Evolutionary conservation across 2,797 vertebrate genomes (phyloP), one percentile per base, ranked within the genome.

Genomic region (Anguilla marmorata): DNA sequence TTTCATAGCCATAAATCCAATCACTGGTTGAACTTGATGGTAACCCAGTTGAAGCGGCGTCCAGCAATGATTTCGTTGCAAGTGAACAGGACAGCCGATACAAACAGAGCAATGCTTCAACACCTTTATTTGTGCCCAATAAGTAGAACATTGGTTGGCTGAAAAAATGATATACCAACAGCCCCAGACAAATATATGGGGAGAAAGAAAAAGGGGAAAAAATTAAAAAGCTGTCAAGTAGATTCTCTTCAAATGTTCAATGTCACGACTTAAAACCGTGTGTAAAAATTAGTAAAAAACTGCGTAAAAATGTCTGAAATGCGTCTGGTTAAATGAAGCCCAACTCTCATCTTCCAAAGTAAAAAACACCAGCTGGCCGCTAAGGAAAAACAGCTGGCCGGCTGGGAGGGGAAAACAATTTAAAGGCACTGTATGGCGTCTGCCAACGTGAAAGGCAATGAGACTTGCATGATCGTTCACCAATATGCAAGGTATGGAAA

Each of bases 231-330:
- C 97, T 96, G 96, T 97, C 97, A 96, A 96, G 96, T 98, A 98
- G 97, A 97, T 95, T 95, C 94, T 92, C 94, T 95, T 96, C 94
- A 97, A 96, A 94, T 96, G 94, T 94, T 95, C 95, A 95, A 97
- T 96, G 90, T 97, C 96, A 97, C 96, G 97, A 98, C 98, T 99
- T 98, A 99, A 99, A 99, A 99, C 97, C 95, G 96, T 97, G 98
- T 99, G 97, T 99, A 99, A 98, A 99, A 99, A 98, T 98, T 96
- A 97, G 98, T 99, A 99, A 98, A 97, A 99, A 99, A 99, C 97
- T 97, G 97, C 97, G 95, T 98, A 98, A 99, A 96, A 98, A 98
- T 98, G 96, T 96, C 97, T 98, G 98, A 98, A 98, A 98, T 98
- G 98, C 98, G 97, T 97, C 98, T 97, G 97, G 97, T 98, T 98